Percentiles rank a stretch among this genome's conserved stretches.
phyloP scores from a whole-genome alignment of 92 coral and sea anemone genomes.

The Hydrozoanthus gracilis region DNA sequence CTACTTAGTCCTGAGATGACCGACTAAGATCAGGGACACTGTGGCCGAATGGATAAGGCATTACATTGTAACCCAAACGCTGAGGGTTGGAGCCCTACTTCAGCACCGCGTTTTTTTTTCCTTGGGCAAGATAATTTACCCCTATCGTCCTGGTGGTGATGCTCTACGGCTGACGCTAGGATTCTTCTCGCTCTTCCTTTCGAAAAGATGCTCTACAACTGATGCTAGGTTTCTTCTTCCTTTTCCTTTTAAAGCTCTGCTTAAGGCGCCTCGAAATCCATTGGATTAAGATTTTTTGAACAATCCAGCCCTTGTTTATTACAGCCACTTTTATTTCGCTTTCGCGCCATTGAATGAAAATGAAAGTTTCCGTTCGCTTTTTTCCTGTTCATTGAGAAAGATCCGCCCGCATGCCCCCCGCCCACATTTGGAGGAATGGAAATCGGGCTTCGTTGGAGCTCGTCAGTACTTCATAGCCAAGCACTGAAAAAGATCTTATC shows the following conservation, averaged over 20 bases:
- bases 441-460: background rate
- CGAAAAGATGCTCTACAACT: no score
- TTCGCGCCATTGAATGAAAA: background rate
- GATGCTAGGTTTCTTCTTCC: background rate
- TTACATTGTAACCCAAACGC: background rate
- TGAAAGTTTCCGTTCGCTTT: background rate
- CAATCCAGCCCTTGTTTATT: background rate
- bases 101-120: background rate
- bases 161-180: background rate
- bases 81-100: background rate
- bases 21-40: background rate
- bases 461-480: background rate
- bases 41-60: background rate
- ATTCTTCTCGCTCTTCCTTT: background rate
- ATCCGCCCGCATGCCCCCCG: background rate
- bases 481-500: background rate
- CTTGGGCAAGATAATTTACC: background rate
- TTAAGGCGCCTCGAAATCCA: conserved; percentile 7
- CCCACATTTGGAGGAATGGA: background rate
- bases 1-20: background rate
- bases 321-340: background rate
- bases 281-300: conserved; percentile 3
- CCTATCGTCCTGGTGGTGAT: background rate
- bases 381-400: background rate
- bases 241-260: conserved; percentile 19